Evolutionary conservation across 2,113 vertebrate genomes (phyloP).

Genomic region (Tichodroma muraria): DNA sequence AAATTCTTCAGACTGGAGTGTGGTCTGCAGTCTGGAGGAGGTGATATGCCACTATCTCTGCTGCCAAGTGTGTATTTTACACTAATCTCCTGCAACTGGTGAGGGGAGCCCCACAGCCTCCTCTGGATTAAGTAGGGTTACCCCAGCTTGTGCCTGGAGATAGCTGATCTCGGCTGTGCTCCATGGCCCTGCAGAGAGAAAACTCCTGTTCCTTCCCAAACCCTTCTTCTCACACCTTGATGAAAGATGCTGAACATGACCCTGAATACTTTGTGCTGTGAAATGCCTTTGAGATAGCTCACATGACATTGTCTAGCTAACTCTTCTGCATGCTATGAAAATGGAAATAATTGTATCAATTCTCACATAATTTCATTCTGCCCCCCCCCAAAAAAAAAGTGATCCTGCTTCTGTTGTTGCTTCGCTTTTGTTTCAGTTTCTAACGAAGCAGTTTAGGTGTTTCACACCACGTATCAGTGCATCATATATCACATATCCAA

Average conservation of each 20-base stretch:
- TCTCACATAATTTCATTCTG: background rate
- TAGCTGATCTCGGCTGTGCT: background rate
- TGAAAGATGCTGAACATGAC: background rate
- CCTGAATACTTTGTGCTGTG: background rate
- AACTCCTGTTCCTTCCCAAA: background rate
- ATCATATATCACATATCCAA: background rate
- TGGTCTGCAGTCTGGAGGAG: background rate
- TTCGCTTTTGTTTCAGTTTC: background rate
- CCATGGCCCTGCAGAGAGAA: background rate
- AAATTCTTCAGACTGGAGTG: background rate
- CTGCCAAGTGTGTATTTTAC: background rate
- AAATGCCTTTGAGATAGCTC: background rate
- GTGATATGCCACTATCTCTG: background rate
- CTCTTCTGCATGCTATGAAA: background rate
- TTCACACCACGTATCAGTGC: background rate
- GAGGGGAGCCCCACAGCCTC: background rate
- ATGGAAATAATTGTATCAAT: background rate
- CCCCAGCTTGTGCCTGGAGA: background rate
- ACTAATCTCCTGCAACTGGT: background rate
- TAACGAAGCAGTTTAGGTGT: background rate
- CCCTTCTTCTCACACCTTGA: background rate
- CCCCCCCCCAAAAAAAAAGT: accelerated
- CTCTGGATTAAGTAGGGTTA: background rate
- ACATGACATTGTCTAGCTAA: background rate
- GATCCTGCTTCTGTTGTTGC: background rate